phyloP scores from a whole-genome alignment of 2,113 vertebrate species.

The Scophthalmus maximus region DNA sequence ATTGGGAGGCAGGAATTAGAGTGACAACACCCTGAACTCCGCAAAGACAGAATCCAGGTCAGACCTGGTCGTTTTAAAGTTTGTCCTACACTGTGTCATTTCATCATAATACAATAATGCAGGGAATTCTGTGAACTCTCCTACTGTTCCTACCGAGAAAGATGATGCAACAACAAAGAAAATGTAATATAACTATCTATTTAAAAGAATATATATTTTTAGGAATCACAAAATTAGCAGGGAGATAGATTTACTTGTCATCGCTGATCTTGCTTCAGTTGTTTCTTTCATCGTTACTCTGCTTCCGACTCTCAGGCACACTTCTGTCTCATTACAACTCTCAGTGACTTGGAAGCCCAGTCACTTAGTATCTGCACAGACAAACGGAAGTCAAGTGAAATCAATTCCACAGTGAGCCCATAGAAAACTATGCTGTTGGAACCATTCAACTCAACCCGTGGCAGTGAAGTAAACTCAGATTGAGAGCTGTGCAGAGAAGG shows the following conservation, averaged over 20 bases:
- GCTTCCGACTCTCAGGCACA: conserved; percentile 15
- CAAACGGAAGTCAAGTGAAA: conserved; percentile 39
- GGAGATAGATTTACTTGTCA: not conserved
- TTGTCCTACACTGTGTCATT: too few species aligned
- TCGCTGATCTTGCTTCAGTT: conserved; percentile 13
- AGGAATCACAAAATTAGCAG: conserved; percentile 10
- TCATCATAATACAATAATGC: too few species aligned
- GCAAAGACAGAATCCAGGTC: too few species aligned
- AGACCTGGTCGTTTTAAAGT: too few species aligned
- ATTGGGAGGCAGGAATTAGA: too few species aligned
- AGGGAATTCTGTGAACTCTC: too few species aligned
- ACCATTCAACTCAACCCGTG: conserved; percentile 27
- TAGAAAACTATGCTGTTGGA: conserved; percentile 24
- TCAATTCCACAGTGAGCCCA: conserved; percentile 40
- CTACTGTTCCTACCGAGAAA: too few species aligned
- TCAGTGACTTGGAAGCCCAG: conserved; percentile 17
- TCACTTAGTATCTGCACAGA: conserved; percentile 33
- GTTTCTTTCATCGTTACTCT: conserved; percentile 9
- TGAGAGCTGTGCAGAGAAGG: not conserved
- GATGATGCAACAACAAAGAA: too few species aligned
- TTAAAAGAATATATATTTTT: too few species aligned
- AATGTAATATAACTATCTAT: too few species aligned
- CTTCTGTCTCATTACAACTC: conserved; percentile 27
- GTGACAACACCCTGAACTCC: too few species aligned
- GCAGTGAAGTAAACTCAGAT: conserved; percentile 26